phyloP scores from a whole-genome alignment of 2,888 invertebrate genomes.

The Acanthosepion lycidas region DNA sequence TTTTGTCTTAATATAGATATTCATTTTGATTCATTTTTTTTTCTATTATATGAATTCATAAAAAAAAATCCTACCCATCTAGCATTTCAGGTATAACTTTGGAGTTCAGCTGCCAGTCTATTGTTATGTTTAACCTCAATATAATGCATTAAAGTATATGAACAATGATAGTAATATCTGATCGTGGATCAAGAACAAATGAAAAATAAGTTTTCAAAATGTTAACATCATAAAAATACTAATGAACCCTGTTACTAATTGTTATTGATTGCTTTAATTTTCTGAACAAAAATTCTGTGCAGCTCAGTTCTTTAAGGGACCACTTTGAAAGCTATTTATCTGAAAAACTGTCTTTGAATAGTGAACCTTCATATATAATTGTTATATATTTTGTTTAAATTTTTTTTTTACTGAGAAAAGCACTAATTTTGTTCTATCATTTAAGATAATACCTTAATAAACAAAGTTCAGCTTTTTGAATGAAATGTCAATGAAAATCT shows the following conservation, averaged over 20 bases:
- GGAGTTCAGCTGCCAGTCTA: no score
- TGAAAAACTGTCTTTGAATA: neutral
- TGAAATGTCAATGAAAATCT: neutral
- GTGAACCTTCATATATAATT: neutral
- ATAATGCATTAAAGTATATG: no score
- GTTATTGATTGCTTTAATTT: neutral
- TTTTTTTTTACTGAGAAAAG: neutral
- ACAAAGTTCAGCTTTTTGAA: neutral
- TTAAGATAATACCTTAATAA: neutral
- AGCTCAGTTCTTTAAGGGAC: neutral
- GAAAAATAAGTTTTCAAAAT: no score
- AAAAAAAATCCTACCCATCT: no score
- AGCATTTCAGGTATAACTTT: no score
- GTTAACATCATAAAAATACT: neutral
- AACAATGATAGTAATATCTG: no score
- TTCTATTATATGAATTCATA: no score
- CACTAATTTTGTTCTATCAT: neutral
- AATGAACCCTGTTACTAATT: neutral
- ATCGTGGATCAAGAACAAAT: no score
- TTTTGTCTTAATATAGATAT: no score
- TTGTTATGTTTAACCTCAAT: no score
- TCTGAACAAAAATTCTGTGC: neutral
- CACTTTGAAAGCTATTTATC: neutral
- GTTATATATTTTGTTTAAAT: neutral
- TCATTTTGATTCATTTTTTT: no score